A percentile compares a stretch with the other conserved stretches of the same genome.
Conservation (phyloP, 2,888 invertebrate genomes). For the Fissipunctia ypsillon region DNA sequence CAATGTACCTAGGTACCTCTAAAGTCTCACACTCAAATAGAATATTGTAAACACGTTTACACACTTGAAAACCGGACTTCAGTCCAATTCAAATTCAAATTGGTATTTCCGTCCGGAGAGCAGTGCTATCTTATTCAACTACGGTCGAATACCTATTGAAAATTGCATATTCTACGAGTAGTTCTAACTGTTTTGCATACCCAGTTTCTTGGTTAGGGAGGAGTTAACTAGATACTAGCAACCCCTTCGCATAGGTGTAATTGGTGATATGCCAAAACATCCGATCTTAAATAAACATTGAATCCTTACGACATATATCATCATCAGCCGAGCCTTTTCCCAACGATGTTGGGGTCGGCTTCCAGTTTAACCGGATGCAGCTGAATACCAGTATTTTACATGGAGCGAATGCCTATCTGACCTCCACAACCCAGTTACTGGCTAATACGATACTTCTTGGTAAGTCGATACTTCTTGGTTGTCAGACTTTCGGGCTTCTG, state of each 20-base stretch:
- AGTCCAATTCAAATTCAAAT: slow-evolving; percentile 57
- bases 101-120: slow-evolving; percentile 39
- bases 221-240: background rate
- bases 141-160: slow-evolving; percentile 36
- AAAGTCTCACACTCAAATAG: background rate
- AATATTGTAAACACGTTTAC: slow-evolving; percentile 21
- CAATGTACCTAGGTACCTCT: background rate
- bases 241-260: background rate
- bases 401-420: background rate
- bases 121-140: slow-evolving; percentile 46
- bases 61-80: slow-evolving; percentile 23
- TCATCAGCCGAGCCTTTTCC: too few species aligned
- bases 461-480: too few species aligned
- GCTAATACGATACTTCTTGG: too few species aligned
- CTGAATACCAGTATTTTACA: too few species aligned
- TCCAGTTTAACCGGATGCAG: too few species aligned
- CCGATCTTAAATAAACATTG: too few species aligned
- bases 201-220: background rate
- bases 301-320: too few species aligned
- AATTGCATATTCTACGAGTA: slow-evolving; percentile 36
- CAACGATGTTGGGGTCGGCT: too few species aligned
- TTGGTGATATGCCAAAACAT: background rate
- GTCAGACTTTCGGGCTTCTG: background rate
- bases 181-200: slow-evolving; percentile 23
- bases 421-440: background rate